Evolutionary conservation across 1,140 invertebrate genomes (phyloP).

Genomic region (Drosophila rufa): DNA sequence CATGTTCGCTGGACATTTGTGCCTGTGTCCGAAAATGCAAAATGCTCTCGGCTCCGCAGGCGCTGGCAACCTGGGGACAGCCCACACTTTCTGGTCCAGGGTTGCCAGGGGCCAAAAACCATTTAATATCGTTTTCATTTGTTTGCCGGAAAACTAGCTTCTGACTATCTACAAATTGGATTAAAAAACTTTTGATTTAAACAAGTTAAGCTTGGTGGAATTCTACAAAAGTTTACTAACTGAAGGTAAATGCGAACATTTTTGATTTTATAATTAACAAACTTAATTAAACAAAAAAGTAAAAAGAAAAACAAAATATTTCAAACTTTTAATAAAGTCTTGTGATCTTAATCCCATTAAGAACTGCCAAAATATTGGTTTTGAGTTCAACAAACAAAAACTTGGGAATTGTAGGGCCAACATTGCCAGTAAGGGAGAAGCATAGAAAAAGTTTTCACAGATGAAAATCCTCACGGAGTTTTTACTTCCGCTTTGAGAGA

Average conservation of each 20-base stretch:
- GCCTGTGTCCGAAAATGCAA: conserved; percentile 42
- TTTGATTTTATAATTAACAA: too few species aligned
- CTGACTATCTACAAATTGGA: not conserved
- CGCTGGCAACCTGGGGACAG: conserved; percentile 32
- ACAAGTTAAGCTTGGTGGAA: not conserved
- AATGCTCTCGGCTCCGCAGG: conserved; percentile 32
- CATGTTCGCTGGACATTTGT: conserved; percentile 56
- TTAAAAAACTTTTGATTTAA: not conserved
- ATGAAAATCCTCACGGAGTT: conserved; percentile 1
- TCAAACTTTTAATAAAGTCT: not conserved
- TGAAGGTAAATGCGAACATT: too few species aligned
- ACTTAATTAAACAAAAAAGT: too few species aligned
- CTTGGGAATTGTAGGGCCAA: not conserved
- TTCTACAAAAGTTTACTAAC: too few species aligned
- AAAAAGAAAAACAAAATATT: not conserved
- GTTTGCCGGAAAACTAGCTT: not conserved
- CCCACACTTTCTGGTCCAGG: conserved; percentile 17
- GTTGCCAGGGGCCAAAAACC: conserved; percentile 20
- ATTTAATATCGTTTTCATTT: not conserved
- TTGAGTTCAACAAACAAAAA: not conserved
- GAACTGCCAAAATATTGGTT: not conserved
- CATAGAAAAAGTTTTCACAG: not conserved
- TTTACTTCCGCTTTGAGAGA: not conserved
- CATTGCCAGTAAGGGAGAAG: not conserved
- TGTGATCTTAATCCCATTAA: not conserved